Percentiles rank a stretch among this genome's conserved stretches.
phyloP scores from a whole-genome alignment of 2,797 vertebrate genomes.

The Poeciliopsis paucimaculata region DNA sequence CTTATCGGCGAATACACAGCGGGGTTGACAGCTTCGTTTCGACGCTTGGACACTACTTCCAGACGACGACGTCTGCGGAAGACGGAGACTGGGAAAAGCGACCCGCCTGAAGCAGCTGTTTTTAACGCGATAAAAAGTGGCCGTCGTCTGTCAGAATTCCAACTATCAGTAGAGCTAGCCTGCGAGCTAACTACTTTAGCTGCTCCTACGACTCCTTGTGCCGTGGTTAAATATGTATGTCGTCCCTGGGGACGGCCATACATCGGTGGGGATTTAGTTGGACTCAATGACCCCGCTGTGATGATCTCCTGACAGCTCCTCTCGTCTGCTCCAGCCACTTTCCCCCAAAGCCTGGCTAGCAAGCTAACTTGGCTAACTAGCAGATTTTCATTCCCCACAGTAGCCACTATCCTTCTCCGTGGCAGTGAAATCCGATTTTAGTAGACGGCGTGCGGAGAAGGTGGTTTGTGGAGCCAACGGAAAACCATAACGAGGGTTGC shows the following conservation, averaged over 20 bases:
- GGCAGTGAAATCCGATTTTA: slow-evolving; percentile 54
- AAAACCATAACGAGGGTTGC: slow-evolving; percentile 22
- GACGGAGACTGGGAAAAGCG: slow-evolving; percentile 4
- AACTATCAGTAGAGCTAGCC: slow-evolving; percentile 70
- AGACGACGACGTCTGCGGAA: slow-evolving; percentile 28
- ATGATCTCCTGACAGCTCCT: slow-evolving; percentile 75
- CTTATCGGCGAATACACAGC: slow-evolving; percentile 32
- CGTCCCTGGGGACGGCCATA: neutral
- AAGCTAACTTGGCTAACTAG: slow-evolving; percentile 68
- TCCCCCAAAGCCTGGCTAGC: slow-evolving; percentile 44
- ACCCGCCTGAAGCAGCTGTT: slow-evolving; percentile 46
- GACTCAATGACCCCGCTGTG: slow-evolving; percentile 48
- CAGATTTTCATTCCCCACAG: slow-evolving; percentile 46
- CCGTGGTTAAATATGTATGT: slow-evolving; percentile 39
- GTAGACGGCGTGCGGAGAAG: slow-evolving; percentile 41
- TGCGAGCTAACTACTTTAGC: slow-evolving; percentile 51
- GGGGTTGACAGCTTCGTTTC: slow-evolving; percentile 50
- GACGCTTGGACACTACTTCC: neutral
- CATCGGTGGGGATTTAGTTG: slow-evolving; percentile 34
- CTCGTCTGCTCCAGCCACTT: slow-evolving; percentile 45
- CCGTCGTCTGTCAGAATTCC: slow-evolving; percentile 68
- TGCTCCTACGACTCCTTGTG: slow-evolving; percentile 17
- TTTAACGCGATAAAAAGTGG: slow-evolving; percentile 63
- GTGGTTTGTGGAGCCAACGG: slow-evolving; percentile 41
- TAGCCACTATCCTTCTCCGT: slow-evolving; percentile 44